Base-by-base conservation (phyloP, 1,140 invertebrate species). In the Protaetia brevitarsis region DNA sequence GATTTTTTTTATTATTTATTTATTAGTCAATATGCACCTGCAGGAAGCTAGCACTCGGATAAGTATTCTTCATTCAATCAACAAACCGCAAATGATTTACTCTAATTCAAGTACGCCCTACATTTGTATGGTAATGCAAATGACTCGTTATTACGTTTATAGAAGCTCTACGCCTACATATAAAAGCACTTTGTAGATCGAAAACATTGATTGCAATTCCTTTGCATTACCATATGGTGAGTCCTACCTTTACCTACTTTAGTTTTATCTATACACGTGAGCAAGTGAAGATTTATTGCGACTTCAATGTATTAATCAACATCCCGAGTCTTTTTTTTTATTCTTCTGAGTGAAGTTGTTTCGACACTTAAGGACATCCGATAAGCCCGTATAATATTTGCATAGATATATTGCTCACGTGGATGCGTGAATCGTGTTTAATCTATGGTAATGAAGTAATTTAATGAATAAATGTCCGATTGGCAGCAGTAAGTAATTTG, bases 371-470 rank as follows among this genome's bases (percentile, higher is more conserved):
- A 19, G 41, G 26, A 23, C 16, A 16, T 51, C 19, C 16, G 5
- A 51, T 51, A 51, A 6, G 16, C 10, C 26, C 1, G 19, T 23
- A 23, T 2, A 6, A 51, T 51, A 21, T 51, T 51, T 19, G 41
- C n/a, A n/a, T n/a, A n/a, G n/a, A 51, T 51, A 21, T 51, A 51
- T 23, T 1, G 19, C 34, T 37, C 34, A 37, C n/a, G 16, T 37
- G 16, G 5, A 19, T 51, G 19, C 6, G 26, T 51, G 13, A 26
- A 10, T 19, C 16, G 11, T 21, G 19, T 23, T 7, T 37, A 51
- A 16, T 51, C 13, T 51, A 23, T 51, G 41, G 26, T 51, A 51
- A 51, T 51, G 41, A 51, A 23, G 41, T 51, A 51, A 51, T 51
- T 51, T 51, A 51, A 51, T 51, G 19, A 51, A 19, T 51, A 23